phyloP scores from a whole-genome alignment of 2,113 vertebrate genomes.

The Hemibagrus wyckioides region DNA sequence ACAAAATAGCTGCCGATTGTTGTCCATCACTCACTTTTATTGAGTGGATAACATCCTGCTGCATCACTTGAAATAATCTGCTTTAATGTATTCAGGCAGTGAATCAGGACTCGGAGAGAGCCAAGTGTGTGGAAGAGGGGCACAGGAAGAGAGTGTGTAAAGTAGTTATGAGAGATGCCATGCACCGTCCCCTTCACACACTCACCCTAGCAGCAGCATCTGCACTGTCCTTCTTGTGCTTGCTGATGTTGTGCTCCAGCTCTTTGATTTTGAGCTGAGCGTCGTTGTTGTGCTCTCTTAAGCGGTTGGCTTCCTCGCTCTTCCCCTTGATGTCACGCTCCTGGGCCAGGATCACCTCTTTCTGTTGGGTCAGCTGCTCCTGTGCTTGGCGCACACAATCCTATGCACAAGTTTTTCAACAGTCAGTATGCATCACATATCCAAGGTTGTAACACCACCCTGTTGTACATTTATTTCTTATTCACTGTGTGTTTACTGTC shows the following conservation, averaged over 20 bases:
- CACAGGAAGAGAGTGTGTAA: neutral
- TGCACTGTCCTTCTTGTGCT: slow-evolving; percentile 79
- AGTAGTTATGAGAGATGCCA: neutral
- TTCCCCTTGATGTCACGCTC: slow-evolving; percentile 84
- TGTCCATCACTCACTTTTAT: neutral
- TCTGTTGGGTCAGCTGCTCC: slow-evolving; percentile 82
- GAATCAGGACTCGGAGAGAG: neutral
- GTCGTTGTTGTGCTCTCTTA: slow-evolving; percentile 81
- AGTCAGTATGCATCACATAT: neutral
- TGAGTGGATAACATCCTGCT: neutral
- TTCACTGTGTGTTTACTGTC: neutral
- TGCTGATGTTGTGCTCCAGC: slow-evolving; percentile 83
- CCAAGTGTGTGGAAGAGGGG: neutral
- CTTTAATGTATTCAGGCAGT: neutral
- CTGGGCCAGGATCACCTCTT: slow-evolving; percentile 79
- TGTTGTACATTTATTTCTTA: neutral
- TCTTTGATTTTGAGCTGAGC: slow-evolving; percentile 86
- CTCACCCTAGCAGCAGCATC: slow-evolving; percentile 82
- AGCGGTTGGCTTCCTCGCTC: slow-evolving; percentile 71
- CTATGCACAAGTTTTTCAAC: slow-evolving; percentile 62
- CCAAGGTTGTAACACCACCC: neutral
- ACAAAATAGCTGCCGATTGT: neutral
- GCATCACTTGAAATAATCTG: neutral
- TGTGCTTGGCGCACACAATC: slow-evolving; percentile 82
- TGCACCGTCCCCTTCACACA: neutral